phyloP scores from a whole-genome alignment of 2,113 vertebrate species.

The Oophaga pumilio region DNA sequence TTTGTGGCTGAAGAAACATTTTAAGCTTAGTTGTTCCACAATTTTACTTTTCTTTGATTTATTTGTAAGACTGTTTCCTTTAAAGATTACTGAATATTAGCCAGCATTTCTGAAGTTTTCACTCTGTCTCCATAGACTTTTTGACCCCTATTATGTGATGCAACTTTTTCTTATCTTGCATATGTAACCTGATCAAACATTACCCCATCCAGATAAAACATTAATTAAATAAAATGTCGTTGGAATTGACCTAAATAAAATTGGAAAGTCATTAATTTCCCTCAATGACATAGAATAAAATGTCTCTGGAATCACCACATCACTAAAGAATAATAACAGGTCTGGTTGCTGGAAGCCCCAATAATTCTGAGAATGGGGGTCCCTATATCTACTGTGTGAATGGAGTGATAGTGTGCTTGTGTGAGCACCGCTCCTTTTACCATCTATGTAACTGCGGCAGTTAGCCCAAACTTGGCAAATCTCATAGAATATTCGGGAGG shows the following conservation, averaged over 20 bases:
- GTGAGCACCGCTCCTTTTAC: no score
- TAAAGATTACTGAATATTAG: background rate
- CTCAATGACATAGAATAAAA: background rate
- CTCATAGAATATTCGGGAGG: no score
- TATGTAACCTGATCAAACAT: background rate
- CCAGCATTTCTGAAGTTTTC: background rate
- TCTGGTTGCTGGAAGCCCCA: no score
- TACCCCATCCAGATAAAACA: background rate
- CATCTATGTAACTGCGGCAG: no score
- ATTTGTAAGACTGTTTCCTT: background rate
- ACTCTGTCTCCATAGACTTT: background rate
- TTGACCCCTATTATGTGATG: conserved; percentile 19
- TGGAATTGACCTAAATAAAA: conserved; percentile 25
- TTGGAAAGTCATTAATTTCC: background rate
- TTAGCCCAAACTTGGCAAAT: no score
- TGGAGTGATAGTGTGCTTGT: no score
- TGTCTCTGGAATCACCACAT: background rate
- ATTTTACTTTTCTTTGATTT: background rate
- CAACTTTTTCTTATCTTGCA: conserved; percentile 27
- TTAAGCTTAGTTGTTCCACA: background rate
- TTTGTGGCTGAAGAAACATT: background rate
- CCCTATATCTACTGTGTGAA: no score
- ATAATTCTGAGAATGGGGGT: no score
- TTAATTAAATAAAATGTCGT: conserved; percentile 26
- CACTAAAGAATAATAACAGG: background rate